Base-by-base conservation (phyloP, 2,113 vertebrate genomes). In the Diphyllodes magnificus region DNA sequence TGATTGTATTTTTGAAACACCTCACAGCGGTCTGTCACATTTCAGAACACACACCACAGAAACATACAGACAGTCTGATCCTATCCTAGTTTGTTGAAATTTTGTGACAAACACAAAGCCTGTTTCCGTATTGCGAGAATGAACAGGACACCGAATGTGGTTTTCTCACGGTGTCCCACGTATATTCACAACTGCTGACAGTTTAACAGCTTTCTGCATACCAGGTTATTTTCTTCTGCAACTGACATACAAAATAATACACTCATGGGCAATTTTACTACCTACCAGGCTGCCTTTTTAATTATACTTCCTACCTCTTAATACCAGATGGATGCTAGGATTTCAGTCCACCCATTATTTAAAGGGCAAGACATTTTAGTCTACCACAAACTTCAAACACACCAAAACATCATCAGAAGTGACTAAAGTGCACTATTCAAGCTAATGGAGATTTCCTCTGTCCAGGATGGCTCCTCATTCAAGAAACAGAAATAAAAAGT, bases 81-180 rank as follows among this genome's bases (percentile, higher is more conserved):
- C 53, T 50, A 7, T 18, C 5, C 20, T 25, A 44, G 49, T 15
- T n/a, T 33, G 39, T 13, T 54, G 47, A 68, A 66, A 72, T 53
- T 64, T 56, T 65, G 20, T 45, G 53, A 63, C 35, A 64, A 85
- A 40, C 23, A 72, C 8, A 49, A 57, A 86, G 39, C 50, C 28
- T 19, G 15, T 65, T 80, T 44, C 54, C 27, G 57, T 40, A 45
- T 3, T 49, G 44, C 0, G 0, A 53, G 65, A 61, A 53, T 2
- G 53, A 80, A 37, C 35, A 49, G 37, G 33, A 60, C 40, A n/a
- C 18, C 8, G 35, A 79, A 57, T 2, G 4, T 9, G 14, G 24
- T 25, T 59, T 63, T 45, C 21, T 50, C 51, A 13, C 15, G 13
- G 15, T n/a, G 92, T 56, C 22, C 37, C 33, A 23, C 2, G 4